Base-by-base conservation (phyloP, 2,113 vertebrate genomes). In the Megalops atlanticus region DNA sequence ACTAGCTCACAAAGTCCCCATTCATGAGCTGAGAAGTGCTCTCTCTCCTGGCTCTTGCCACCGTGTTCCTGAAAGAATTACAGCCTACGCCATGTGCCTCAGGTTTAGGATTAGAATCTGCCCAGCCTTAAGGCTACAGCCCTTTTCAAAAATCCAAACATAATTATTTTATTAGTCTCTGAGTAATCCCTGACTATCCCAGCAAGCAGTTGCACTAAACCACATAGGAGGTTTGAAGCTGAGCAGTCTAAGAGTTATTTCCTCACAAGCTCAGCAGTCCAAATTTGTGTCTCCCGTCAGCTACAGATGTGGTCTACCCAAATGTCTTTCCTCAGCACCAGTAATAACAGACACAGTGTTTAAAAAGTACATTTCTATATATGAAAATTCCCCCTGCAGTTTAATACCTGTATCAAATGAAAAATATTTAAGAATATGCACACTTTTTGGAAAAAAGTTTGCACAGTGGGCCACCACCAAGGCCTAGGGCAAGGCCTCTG, bases 1-100 rank as follows among this genome's bases (percentile, higher is more conserved):
- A 85, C 78, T 82, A 69, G 84, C 76, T 0, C 40, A 92, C 90
- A 92, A 90, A 87, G 91, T 89, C 78, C 41, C 85, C 83, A 90
- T 93, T 93, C 91, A 92, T 91, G 41, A 12, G 35, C 68, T 8
- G 27, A 45, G 40, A 81, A 81, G 69, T 85, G 77, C 78, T 84
- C 75, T 4, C 27, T 36, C 81, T 43, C 80, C 83, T 88, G 85
- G 76, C 39, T 78, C 76, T 89, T 85, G 80, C 86, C 74, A 85
- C 87, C 85, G 76, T 38, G 49, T 84, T 83, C 87, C 79, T 54
- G 41, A 80, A 15, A 38, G 52, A 78, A 40, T 27, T 15, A 45
- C 33, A 41, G 77, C 8, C 54, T 12, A 7, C 52, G n/a, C 35
- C 6, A 35, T 38, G 4, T 27, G 52, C 49, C 80, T 80, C 86